Evolutionary conservation across 2,797 vertebrate species (phyloP).

Genomic region (Coreius guichenoti): DNA sequence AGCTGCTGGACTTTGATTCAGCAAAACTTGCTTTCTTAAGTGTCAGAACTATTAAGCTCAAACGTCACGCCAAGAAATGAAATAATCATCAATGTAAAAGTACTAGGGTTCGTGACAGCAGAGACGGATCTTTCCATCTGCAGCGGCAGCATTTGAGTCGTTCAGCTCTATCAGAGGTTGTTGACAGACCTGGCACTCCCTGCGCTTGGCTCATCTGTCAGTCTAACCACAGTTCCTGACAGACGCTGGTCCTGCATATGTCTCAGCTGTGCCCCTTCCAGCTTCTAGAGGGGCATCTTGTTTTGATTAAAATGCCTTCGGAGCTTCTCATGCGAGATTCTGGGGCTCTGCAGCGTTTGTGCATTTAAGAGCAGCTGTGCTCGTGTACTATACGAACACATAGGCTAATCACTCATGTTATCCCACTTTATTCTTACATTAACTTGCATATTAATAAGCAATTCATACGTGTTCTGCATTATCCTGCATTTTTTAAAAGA

Average conservation of each 20-base stretch:
- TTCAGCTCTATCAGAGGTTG: slow-evolving; percentile 20
- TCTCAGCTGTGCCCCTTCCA: slow-evolving; percentile 58
- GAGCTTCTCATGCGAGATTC: slow-evolving; percentile 64
- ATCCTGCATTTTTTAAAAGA: neutral
- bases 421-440: slow-evolving; percentile 23
- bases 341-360: slow-evolving; percentile 44
- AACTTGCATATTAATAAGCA: slow-evolving; percentile 27
- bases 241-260: slow-evolving; percentile 45
- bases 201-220: slow-evolving; percentile 43
- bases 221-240: slow-evolving; percentile 44
- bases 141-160: neutral
- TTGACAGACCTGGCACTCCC: slow-evolving; percentile 49
- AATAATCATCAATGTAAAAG: neutral
- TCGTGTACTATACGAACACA: slow-evolving; percentile 39
- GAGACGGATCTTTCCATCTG: slow-evolving; percentile 32
- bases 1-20: slow-evolving; percentile 8
- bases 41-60: slow-evolving; percentile 9
- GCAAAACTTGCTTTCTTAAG: slow-evolving; percentile 9
- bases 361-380: slow-evolving; percentile 55
- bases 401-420: slow-evolving; percentile 57
- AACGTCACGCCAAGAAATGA: neutral
- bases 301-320: slow-evolving; percentile 69
- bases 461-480: slow-evolving; percentile 7
- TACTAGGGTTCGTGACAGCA: neutral
- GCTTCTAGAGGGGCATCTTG: slow-evolving; percentile 64